These are phyloP conservation scores for Spheniscus mendiculus DNA, from an alignment of 2,113 vertebrate species.

Conservation along the genomic window DNA sequence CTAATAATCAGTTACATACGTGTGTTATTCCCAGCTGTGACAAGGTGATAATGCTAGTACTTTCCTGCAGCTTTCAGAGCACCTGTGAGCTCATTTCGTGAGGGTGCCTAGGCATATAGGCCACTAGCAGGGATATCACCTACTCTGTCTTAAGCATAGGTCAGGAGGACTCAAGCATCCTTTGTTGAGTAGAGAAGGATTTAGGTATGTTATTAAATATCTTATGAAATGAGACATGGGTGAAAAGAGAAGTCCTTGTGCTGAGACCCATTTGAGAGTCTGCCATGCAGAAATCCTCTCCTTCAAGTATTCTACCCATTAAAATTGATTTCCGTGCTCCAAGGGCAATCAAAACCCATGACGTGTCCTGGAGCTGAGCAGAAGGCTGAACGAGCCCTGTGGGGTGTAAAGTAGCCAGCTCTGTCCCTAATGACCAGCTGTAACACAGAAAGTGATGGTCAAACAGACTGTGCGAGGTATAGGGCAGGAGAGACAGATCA, in stretches of 20 bases:
- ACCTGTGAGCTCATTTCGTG: not conserved
- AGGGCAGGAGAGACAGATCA: not conserved
- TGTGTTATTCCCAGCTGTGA: not conserved
- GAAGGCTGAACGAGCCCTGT: not conserved
- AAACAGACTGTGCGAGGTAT: not conserved
- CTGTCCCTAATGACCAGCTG: not conserved
- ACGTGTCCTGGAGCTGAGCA: not conserved
- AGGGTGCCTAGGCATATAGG: not conserved
- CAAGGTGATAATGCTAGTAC: not conserved
- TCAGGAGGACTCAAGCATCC: not conserved
- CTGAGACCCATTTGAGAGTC: not conserved
- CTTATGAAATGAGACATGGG: not conserved
- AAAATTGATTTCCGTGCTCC: not conserved
- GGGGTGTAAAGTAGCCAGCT: not conserved
- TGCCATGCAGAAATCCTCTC: not conserved
- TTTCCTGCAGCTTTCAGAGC: not conserved
- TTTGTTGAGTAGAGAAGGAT: not conserved
- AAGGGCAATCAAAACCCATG: fast-evolving
- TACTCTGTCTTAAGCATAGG: not conserved
- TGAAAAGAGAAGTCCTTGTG: not conserved
- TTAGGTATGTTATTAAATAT: not conserved
- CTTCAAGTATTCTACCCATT: not conserved
- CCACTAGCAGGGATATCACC: not conserved
- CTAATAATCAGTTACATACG: not conserved
- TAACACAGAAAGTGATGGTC: not conserved